Percentiles rank a stretch among this genome's conserved stretches.
Evolutionary conservation across 2,888 invertebrate genomes (phyloP).

Genomic region (Pemphredon lugubris): DNA sequence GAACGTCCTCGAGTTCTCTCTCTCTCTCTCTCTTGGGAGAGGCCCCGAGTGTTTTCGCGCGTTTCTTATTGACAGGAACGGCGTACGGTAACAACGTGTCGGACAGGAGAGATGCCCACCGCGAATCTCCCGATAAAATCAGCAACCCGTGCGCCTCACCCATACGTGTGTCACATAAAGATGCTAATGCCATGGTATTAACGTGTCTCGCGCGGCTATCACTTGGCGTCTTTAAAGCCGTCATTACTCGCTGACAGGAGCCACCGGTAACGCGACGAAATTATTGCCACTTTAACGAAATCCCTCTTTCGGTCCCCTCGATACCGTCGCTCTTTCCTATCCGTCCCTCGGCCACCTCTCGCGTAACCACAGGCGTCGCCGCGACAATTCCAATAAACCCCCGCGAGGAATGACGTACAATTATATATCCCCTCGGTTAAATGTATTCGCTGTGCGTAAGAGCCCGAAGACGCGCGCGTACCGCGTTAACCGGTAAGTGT

Average conservation of each 20-base stretch:
- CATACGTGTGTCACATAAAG: constrained; percentile 59
- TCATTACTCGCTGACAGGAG: constrained; percentile 63
- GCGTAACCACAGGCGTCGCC: constrained; percentile 46
- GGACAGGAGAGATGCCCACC: constrained; percentile 37
- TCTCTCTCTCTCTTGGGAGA: too few species aligned
- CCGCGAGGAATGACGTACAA: constrained; percentile 33
- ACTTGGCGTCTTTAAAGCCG: constrained; percentile 62
- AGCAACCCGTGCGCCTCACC: constrained; percentile 21
- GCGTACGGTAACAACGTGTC: constrained; percentile 40
- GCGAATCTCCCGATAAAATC: constrained; percentile 54
- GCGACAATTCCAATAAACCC: constrained; percentile 29
- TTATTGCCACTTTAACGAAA: constrained; percentile 60
- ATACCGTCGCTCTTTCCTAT: background rate
- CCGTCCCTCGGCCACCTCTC: background rate
- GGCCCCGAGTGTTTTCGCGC: too few species aligned
- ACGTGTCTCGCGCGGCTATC: constrained; percentile 61
- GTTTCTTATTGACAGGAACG: constrained; percentile 44
- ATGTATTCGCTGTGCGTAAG: background rate
- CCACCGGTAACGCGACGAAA: constrained; percentile 54
- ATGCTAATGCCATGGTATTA: constrained; percentile 67
- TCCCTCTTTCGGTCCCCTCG: constrained; percentile 32
- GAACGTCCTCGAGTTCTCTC: too few species aligned
- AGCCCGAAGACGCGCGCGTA: too few species aligned
- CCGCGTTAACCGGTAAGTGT: too few species aligned
- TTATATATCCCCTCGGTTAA: constrained; percentile 27